Evolutionary conservation across 2,113 vertebrate species (phyloP).

Genomic region (Cervus canadensis): DNA sequence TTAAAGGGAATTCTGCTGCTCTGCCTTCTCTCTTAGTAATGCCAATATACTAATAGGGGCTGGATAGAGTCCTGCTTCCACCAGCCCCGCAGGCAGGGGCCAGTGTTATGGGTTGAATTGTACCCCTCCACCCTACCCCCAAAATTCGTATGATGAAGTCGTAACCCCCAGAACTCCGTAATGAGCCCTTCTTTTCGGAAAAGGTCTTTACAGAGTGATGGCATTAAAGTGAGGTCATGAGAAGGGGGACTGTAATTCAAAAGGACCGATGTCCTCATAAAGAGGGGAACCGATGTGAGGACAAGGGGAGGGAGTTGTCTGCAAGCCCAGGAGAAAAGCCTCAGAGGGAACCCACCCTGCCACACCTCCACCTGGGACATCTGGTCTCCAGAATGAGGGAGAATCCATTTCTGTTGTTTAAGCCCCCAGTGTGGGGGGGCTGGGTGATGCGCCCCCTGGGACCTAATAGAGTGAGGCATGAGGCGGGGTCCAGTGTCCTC

Average conservation of each 20-base stretch:
- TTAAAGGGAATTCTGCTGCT: not conserved
- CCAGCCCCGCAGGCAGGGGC: accelerated
- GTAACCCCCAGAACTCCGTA: not conserved
- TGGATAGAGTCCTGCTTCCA: not conserved
- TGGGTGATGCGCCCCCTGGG: not conserved
- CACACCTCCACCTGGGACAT: not conserved
- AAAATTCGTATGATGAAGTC: not conserved
- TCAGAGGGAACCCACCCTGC: not conserved
- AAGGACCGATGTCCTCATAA: accelerated
- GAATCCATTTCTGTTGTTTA: accelerated
- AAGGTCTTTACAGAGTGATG: not conserved
- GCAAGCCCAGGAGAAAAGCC: not conserved
- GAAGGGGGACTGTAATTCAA: not conserved
- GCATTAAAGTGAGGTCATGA: not conserved
- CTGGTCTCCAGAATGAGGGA: not conserved
- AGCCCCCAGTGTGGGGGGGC: not conserved
- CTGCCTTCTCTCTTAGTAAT: not conserved
- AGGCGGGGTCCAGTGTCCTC: not conserved
- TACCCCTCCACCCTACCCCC: accelerated
- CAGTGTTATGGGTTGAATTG: not conserved
- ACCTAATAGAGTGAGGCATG: not conserved
- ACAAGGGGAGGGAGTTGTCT: not conserved
- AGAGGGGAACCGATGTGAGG: not conserved
- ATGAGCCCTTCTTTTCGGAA: not conserved
- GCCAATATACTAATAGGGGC: not conserved